Evolutionary conservation across 2,797 vertebrate genomes (phyloP).

Genomic region (Schizothorax lantsangensis): DNA sequence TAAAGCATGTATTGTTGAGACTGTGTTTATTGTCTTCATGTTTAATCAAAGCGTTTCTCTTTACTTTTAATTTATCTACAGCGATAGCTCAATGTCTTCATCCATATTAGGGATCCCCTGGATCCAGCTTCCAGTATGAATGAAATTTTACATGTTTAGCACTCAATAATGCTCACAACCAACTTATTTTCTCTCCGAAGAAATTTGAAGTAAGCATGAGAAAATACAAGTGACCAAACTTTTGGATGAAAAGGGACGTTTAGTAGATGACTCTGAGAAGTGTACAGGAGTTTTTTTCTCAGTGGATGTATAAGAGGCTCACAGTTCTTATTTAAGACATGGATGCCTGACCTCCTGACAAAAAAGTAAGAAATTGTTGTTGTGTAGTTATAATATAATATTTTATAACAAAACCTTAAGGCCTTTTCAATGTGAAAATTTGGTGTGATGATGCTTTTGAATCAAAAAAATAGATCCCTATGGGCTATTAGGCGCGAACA

Average conservation of each 20-base stretch:
- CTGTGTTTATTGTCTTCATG: not conserved
- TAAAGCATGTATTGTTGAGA: not conserved
- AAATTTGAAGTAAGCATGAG: no score
- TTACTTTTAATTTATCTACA: not conserved
- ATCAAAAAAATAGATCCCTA: not conserved
- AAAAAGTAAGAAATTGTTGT: not conserved
- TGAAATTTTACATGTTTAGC: not conserved
- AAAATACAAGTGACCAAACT: not conserved
- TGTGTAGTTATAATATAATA: not conserved
- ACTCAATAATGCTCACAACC: not conserved
- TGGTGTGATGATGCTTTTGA: no score
- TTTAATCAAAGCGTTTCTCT: not conserved
- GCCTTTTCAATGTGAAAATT: no score
- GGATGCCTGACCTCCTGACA: not conserved
- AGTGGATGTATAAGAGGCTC: no score
- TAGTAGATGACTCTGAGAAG: no score
- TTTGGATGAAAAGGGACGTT: not conserved
- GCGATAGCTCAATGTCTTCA: not conserved
- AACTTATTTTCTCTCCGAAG: not conserved
- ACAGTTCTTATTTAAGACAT: not conserved
- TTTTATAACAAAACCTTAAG: not conserved
- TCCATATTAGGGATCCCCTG: not conserved
- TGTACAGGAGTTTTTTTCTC: no score
- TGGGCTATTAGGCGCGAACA: no score
- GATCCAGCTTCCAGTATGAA: not conserved